Evolutionary conservation across 2,113 vertebrate genomes (phyloP).

Genomic region (Zosterops borbonicus): DNA sequence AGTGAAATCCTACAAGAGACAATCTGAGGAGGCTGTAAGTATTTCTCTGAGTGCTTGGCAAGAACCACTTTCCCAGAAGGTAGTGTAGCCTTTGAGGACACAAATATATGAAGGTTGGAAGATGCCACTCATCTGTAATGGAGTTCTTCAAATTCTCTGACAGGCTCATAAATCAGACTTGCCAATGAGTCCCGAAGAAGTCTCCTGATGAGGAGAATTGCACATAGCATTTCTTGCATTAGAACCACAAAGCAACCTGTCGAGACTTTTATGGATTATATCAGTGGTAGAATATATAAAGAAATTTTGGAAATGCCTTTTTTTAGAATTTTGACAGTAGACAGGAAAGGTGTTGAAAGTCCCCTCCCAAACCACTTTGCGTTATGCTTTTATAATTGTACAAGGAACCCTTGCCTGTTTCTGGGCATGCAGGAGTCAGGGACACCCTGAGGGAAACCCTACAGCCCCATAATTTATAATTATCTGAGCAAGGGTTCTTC

Average conservation of each 20-base stretch:
- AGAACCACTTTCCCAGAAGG: neutral
- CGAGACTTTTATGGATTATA: neutral
- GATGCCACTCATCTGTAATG: neutral
- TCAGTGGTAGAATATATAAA: accelerated
- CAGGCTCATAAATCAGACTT: neutral
- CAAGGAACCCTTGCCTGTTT: neutral
- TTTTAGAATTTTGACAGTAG: neutral
- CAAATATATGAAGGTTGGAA: neutral
- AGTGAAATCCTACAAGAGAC: slow-evolving; percentile 79
- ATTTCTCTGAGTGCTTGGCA: neutral
- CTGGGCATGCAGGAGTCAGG: neutral
- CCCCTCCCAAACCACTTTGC: accelerated
- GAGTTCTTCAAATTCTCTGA: neutral
- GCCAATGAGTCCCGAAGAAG: accelerated
- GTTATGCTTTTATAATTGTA: neutral
- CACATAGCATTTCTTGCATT: neutral
- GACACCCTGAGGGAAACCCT: neutral
- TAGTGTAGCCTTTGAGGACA: neutral
- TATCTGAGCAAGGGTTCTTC: neutral
- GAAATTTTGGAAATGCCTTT: neutral
- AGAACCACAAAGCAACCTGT: neutral
- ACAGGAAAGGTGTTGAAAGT: neutral
- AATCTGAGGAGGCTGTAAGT: slow-evolving; percentile 80
- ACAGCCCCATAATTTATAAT: neutral
- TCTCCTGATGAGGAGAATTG: neutral